Base-by-base conservation (phyloP, 2,113 vertebrate species). In the Pelecanoides urinatrix region DNA sequence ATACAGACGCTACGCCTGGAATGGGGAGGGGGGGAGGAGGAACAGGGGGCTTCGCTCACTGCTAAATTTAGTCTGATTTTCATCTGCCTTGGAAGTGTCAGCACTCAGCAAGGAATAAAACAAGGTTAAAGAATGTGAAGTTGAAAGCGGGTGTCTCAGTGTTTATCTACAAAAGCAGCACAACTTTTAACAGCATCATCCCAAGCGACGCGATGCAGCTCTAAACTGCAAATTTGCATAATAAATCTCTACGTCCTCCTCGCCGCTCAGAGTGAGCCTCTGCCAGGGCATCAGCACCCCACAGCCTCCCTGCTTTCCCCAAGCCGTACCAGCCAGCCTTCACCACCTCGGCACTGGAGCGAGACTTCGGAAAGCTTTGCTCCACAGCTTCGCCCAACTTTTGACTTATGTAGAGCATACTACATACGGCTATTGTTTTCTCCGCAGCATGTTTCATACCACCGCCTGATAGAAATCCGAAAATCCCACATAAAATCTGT, bases 121-220 rank as follows among this genome's bases (percentile, higher is more conserved):
- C 96, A 96, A 98, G 96, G 97, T 98, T 98, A 97, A 97, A 85
- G 98, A 97, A 97, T 92, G 96, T 92, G 98, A 97, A 97, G 97
- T 94, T 97, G 98, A 97, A 98, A 97, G 97, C 91, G 36, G 88
- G 73, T 87, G 97, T 94, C 97, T 97, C 44, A 3, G 36, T 93
- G 97, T 98, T 98, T 97, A 97, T 97, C 97, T 98, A 96, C 93
- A 97, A 92, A 96, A 95, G 97, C 96, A 94, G 97, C 97, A 79
- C 96, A 94, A 97, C 96, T 97, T 95, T 95, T 53, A 73, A 94
- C 96, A 47, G 98, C 97, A 65, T 12, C 91, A 40, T 95, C 97
- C 97, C 98, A 93, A 25, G 96, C 16, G 93, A 74, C 14, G 11
- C 66, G 17, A 10, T 5, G 84, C 94, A 87, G 17, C 81, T 90